Conservation (phyloP, 1,140 invertebrate genomes). For the Drosophila lacertosa region DNA sequence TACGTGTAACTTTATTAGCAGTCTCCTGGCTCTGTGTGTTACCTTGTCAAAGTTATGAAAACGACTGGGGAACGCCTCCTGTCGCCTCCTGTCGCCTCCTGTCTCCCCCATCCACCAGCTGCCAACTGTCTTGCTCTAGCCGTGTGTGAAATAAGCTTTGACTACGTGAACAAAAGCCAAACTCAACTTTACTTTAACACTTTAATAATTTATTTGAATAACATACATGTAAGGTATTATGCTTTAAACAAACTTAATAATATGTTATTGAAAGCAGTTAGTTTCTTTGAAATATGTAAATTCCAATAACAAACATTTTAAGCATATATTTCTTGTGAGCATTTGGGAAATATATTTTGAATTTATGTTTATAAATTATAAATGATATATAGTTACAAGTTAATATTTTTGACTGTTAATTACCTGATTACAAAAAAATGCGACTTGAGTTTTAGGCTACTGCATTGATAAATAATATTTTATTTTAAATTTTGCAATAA, state of each 20-base stretch:
- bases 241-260: neutral
- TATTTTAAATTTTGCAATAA: no score
- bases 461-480: no score
- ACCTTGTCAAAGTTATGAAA: conserved; percentile 77
- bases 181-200: conserved; percentile 16
- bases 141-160: conserved; percentile 67
- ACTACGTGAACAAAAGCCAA: conserved; percentile 13
- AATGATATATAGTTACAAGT: no score
- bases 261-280: no score
- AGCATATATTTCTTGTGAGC: no score
- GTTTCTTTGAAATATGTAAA: no score
- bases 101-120: neutral
- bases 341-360: no score
- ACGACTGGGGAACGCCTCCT: conserved; percentile 53
- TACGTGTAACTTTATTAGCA: conserved; percentile 54
- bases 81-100: conserved; percentile 14
- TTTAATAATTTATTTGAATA: conserved; percentile 12
- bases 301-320: no score
- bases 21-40: conserved; percentile 52
- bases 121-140: conserved; percentile 27
- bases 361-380: no score
- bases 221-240: neutral
- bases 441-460: no score
- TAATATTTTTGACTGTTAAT: no score
- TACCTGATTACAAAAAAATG: no score